These are phyloP conservation scores for Phyllostomus hastatus DNA, from an alignment of 2,113 vertebrate species.

Conservation along the genomic window DNA sequence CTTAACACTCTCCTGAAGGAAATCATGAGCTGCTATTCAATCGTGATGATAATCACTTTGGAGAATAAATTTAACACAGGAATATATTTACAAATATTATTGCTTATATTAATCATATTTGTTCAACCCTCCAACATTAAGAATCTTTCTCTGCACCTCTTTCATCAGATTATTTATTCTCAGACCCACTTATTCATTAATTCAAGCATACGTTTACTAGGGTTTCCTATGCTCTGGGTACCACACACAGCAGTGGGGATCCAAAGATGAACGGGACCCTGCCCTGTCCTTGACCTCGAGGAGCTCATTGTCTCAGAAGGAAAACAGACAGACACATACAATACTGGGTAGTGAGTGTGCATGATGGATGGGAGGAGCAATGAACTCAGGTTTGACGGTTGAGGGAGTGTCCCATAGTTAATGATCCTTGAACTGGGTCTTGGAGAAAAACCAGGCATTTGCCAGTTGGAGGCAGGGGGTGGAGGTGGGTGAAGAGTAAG, in stretches of 20 bases:
- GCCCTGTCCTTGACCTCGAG: neutral
- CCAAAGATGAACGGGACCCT: neutral
- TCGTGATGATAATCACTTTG: neutral
- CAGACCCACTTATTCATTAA: neutral
- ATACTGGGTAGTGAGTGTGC: neutral
- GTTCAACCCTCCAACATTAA: neutral
- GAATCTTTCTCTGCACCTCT: neutral
- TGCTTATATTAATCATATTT: neutral
- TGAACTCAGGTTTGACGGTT: neutral
- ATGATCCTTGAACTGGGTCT: neutral
- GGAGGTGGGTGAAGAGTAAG: neutral
- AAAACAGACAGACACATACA: neutral
- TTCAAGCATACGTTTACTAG: neutral
- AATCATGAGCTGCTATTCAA: neutral
- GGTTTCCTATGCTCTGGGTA: neutral
- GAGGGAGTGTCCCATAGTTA: neutral
- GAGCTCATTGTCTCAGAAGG: neutral
- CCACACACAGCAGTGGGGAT: neutral
- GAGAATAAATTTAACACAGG: neutral
- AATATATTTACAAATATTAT: neutral
- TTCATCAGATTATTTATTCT: neutral
- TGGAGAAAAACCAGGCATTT: neutral
- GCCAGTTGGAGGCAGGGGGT: rapidly evolving
- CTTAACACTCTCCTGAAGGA: neutral
- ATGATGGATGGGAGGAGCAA: neutral